phyloP scores from a whole-genome alignment of 2,113 vertebrate species.

The Syngnathoides biaculeatus region DNA sequence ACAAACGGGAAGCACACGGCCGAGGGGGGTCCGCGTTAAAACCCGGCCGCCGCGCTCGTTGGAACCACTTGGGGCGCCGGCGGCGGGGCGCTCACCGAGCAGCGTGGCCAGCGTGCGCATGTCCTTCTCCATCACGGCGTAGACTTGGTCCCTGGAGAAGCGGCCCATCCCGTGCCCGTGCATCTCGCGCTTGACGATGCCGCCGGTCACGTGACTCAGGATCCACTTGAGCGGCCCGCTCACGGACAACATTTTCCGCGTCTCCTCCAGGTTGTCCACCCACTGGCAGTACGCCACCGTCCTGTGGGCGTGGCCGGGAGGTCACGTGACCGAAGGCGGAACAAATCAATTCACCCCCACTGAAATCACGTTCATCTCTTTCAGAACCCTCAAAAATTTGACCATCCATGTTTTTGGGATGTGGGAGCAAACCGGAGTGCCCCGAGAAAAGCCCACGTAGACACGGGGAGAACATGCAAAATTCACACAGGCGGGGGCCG shows the following conservation, averaged over 20 bases:
- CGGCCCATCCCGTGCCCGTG: slow-evolving; percentile 96
- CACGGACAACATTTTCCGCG: slow-evolving; percentile 90
- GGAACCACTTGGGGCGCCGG: too few species aligned
- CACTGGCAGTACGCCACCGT: slow-evolving; percentile 97
- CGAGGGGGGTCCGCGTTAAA: too few species aligned
- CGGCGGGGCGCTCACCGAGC: slow-evolving; percentile 72
- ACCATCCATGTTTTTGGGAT: too few species aligned
- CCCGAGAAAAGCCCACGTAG: too few species aligned
- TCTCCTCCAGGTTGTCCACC: slow-evolving; percentile 96
- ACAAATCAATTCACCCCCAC: too few species aligned
- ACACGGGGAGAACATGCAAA: too few species aligned
- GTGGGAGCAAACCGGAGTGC: too few species aligned
- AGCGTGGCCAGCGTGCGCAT: slow-evolving; percentile 92
- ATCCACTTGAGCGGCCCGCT: slow-evolving; percentile 94
- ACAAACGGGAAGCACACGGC: not conserved
- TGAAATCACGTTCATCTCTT: too few species aligned
- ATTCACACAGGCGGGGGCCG: too few species aligned
- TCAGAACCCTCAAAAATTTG: too few species aligned
- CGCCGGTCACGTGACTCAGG: slow-evolving; percentile 90
- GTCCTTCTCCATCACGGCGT: slow-evolving; percentile 95
- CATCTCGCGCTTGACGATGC: slow-evolving; percentile 94
- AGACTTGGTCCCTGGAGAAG: slow-evolving; percentile 93
- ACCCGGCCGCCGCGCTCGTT: too few species aligned
- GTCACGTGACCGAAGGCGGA: not conserved
- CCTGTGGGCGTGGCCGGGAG: slow-evolving; percentile 66